These are phyloP conservation scores for Holothuria leucospilota DNA, from an alignment of 53 echinoderm and acorn worm genomes.

Conservation along the genomic window DNA sequence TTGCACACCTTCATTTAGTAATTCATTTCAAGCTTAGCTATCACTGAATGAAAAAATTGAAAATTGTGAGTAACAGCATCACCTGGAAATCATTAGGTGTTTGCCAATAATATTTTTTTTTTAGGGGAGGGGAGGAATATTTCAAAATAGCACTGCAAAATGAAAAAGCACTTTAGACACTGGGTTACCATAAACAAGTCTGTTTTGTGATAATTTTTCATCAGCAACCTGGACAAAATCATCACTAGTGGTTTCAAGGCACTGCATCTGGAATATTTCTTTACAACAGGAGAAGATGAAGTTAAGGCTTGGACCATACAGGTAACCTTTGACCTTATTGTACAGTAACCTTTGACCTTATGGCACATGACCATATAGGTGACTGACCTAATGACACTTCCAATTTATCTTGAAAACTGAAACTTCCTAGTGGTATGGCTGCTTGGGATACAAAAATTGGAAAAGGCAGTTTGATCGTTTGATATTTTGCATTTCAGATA, in stretches of 20 bases:
- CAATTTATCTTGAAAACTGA: background rate
- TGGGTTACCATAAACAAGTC: too few relatives aligned
- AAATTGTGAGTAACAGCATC: too few relatives aligned
- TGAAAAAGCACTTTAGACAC: too few relatives aligned
- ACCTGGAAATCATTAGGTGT: too few relatives aligned
- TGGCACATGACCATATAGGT: background rate
- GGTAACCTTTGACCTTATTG: slow-evolving; percentile 49
- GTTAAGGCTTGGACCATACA: slow-evolving; percentile 97
- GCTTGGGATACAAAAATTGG: background rate
- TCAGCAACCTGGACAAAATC: slow-evolving; percentile 83
- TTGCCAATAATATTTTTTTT: too few relatives aligned
- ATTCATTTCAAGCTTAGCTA: too few relatives aligned
- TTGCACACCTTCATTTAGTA: too few relatives aligned
- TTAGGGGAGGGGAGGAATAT: too few relatives aligned
- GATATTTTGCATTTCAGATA: slow-evolving; percentile 1
- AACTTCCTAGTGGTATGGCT: too few relatives aligned
- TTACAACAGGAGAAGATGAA: slow-evolving; percentile 93
- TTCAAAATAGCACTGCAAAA: too few relatives aligned
- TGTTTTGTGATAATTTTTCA: background rate
- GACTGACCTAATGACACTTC: background rate
- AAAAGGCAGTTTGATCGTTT: background rate
- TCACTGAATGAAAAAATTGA: too few relatives aligned
- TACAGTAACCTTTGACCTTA: slow-evolving; percentile 32
- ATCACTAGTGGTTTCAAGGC: slow-evolving; percentile 85
- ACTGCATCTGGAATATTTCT: slow-evolving; percentile 91